These are phyloP conservation scores for Dermatemys mawii DNA, from an alignment of 2,113 vertebrate genomes.

Conservation along the genomic window DNA sequence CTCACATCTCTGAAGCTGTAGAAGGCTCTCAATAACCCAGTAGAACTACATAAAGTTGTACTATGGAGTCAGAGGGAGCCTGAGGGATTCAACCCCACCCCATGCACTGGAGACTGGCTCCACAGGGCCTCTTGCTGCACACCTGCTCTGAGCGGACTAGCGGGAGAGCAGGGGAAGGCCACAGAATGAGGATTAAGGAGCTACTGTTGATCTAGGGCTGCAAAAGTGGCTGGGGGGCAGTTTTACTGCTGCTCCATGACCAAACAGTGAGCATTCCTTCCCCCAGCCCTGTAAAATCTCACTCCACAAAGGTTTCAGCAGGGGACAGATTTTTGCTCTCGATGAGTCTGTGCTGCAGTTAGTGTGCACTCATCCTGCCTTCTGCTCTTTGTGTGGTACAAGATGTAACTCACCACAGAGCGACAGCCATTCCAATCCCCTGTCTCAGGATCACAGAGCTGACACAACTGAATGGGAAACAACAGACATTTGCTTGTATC, in stretches of 20 bases:
- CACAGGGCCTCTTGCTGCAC: not conserved
- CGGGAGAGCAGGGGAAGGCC: not conserved
- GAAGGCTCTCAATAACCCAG: not conserved
- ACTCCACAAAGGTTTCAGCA: not conserved
- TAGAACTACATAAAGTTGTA: rapidly evolving
- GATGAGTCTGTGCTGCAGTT: not conserved
- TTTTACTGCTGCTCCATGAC: not conserved
- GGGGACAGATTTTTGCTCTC: not conserved
- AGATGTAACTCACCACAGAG: not conserved
- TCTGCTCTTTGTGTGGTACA: not conserved
- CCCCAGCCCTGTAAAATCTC: not conserved
- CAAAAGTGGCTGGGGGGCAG: not conserved
- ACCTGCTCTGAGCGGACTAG: not conserved
- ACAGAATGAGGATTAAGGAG: not conserved
- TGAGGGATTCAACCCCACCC: not conserved
- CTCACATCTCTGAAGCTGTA: not conserved
- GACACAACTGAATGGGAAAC: not conserved
- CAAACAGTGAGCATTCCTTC: not conserved
- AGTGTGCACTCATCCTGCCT: not conserved
- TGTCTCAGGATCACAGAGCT: not conserved
- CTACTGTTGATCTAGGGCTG: not conserved
- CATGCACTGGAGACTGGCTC: not conserved
- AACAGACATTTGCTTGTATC: not conserved
- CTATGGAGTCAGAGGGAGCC: not conserved
- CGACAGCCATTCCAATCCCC: not conserved